phyloP scores from a whole-genome alignment of 2,113 vertebrate genomes.

The Cardinalis cardinalis region DNA sequence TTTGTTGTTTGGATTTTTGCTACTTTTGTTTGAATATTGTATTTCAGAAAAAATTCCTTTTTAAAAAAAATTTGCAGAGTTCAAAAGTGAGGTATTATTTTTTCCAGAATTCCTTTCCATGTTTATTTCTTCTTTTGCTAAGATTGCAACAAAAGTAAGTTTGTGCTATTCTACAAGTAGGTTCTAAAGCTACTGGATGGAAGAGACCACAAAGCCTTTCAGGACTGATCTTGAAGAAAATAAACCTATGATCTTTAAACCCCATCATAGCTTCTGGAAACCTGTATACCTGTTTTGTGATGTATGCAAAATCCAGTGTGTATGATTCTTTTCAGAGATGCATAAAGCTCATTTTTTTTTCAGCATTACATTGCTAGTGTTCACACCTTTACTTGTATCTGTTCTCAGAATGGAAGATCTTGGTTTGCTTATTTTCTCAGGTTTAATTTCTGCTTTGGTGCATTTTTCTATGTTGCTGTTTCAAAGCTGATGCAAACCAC shows the following conservation, averaged over 20 bases:
- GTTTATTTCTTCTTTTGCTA: neutral
- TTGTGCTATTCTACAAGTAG: neutral
- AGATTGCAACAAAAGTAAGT: neutral
- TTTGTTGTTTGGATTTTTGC: neutral
- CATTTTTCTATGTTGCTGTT: neutral
- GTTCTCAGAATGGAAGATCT: neutral
- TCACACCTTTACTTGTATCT: neutral
- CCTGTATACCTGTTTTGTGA: neutral
- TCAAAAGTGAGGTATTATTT: neutral
- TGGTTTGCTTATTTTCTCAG: neutral
- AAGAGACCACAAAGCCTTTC: neutral
- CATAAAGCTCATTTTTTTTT: neutral
- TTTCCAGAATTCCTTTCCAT: neutral
- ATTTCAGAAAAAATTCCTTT: neutral
- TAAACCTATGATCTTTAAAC: neutral
- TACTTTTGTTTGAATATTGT: neutral
- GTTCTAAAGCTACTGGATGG: neutral
- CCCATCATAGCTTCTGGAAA: neutral
- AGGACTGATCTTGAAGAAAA: neutral
- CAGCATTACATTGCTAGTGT: neutral
- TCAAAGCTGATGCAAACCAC: neutral
- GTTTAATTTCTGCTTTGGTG: neutral
- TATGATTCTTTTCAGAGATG: neutral
- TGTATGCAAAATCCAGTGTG: neutral
- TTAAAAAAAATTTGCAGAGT: neutral